A percentile compares a stretch with the other conserved stretches of the same genome.
Conservation (phyloP, 2,888 invertebrate genomes). For the Campaea margaritaria region DNA sequence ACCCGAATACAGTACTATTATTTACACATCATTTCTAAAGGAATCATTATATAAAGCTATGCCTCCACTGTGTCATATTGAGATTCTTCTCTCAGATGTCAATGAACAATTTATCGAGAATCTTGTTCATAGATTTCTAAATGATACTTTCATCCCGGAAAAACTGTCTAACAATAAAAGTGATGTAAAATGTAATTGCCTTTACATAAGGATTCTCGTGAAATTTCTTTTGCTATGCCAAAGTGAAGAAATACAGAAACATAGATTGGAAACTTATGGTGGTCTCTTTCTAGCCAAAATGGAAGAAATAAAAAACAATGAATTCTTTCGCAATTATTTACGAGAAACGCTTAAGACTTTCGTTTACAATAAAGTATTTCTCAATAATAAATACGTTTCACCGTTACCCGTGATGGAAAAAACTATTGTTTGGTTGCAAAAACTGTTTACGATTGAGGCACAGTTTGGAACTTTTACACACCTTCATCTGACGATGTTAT, state of each 20-base stretch:
- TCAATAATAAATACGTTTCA: slow-evolving; percentile 47
- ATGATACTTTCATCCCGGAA: slow-evolving; percentile 39
- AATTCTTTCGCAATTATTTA: slow-evolving; percentile 27
- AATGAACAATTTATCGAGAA: slow-evolving; percentile 44
- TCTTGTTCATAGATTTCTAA: slow-evolving; percentile 44
- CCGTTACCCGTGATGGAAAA: slow-evolving; percentile 54
- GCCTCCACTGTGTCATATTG: slow-evolving; percentile 47
- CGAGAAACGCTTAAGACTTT: slow-evolving; percentile 48
- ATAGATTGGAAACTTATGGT: slow-evolving; percentile 46
- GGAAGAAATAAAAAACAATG: slow-evolving; percentile 24
- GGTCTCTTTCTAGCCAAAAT: slow-evolving; percentile 50
- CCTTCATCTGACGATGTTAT: slow-evolving; percentile 60
- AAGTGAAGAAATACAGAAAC: slow-evolving; percentile 45
- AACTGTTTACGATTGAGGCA: slow-evolving; percentile 48
- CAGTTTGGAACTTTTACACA: slow-evolving; percentile 50
- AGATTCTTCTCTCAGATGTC: slow-evolving; percentile 47
- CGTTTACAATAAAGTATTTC: slow-evolving; percentile 54
- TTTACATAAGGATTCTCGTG: slow-evolving; percentile 52
- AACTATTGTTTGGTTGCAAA: slow-evolving; percentile 48
- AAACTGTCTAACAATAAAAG: slow-evolving; percentile 17
- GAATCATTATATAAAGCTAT: slow-evolving; percentile 35
- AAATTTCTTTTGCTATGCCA: slow-evolving; percentile 56
- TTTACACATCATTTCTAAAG: slow-evolving; percentile 48
- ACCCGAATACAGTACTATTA: slow-evolving; percentile 53
- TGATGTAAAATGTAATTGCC: slow-evolving; percentile 8